Evolutionary conservation across 2,113 vertebrate species (phyloP).

Genomic region (Onychorhynchus coronatus): DNA sequence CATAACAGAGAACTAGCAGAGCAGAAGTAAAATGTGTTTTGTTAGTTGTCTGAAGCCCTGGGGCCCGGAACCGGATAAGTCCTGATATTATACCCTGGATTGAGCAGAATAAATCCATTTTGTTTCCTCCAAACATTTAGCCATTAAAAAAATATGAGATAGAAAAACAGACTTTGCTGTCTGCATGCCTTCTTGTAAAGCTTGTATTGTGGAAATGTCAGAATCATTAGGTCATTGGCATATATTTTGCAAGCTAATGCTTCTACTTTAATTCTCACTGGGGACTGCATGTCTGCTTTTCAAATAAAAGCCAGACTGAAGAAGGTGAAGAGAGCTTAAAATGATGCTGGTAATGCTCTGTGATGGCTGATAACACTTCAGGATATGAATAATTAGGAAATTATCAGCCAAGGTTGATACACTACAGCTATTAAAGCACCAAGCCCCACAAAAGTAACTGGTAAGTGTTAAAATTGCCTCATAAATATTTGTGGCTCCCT

Average conservation of each 20-base stretch:
- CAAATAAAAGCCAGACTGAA: constrained; percentile 68
- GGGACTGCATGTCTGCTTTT: constrained; percentile 72
- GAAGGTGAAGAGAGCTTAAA: constrained; percentile 58
- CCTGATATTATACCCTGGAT: constrained; percentile 82
- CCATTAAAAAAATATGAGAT: constrained; percentile 85
- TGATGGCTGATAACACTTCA: constrained; percentile 13
- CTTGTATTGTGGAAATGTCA: constrained; percentile 82
- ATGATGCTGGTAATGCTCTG: neutral
- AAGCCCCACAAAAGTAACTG: neutral
- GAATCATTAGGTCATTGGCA: constrained; percentile 83
- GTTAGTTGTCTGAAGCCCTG: constrained; percentile 89
- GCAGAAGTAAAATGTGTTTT: constrained; percentile 93
- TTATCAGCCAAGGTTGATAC: constrained; percentile 10
- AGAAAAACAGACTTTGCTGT: constrained; percentile 82
- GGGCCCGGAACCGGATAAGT: constrained; percentile 88
- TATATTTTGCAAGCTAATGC: constrained; percentile 83
- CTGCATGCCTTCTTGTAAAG: constrained; percentile 78
- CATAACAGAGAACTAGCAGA: constrained; percentile 85
- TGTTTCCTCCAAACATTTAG: constrained; percentile 89
- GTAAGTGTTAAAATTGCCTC: neutral
- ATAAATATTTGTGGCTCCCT: constrained; percentile 10
- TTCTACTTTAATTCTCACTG: constrained; percentile 80
- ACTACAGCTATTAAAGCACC: neutral
- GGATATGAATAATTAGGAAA: constrained; percentile 44
- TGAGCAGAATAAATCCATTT: constrained; percentile 86